Conservation (phyloP, 1,140 invertebrate genomes). For the Coelopa frigida region DNA sequence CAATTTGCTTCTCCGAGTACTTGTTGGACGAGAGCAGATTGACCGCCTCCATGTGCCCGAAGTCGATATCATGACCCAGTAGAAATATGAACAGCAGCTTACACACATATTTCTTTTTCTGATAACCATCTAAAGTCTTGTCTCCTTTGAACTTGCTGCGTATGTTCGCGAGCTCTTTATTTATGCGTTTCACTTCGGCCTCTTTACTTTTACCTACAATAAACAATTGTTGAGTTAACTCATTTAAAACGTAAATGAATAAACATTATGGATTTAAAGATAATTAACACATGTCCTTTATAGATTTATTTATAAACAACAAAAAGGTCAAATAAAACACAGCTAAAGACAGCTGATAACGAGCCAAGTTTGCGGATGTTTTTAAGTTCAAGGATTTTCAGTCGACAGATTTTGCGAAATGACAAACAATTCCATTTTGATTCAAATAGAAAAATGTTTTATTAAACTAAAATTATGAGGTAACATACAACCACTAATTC, state of each 20-base stretch:
- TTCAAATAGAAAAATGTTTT: too few relatives aligned
- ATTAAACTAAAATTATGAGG: too few relatives aligned
- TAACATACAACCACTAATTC: too few relatives aligned
- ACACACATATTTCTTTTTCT: slow-evolving; percentile 99
- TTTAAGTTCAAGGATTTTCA: too few relatives aligned
- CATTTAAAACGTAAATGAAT: too few relatives aligned
- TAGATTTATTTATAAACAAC: not conserved
- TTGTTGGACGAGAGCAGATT: slow-evolving; percentile 99
- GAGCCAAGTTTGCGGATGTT: too few relatives aligned
- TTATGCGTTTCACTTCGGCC: slow-evolving; percentile 99
- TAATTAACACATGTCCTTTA: not conserved
- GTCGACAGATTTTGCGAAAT: too few relatives aligned
- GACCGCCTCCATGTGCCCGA: slow-evolving; percentile 99
- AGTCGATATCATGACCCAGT: slow-evolving; percentile 99
- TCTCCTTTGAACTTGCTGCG: slow-evolving; percentile 99
- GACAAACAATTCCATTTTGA: too few relatives aligned
- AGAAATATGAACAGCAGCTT: slow-evolving; percentile 99
- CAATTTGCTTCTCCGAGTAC: slow-evolving; percentile 99
- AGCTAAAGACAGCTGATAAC: too few relatives aligned
- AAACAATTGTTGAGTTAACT: slow-evolving; percentile 6
- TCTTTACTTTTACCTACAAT: slow-evolving; percentile 95
- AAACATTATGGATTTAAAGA: too few relatives aligned
- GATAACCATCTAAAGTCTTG: slow-evolving; percentile 99
- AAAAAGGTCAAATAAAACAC: not conserved
- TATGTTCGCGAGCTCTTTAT: slow-evolving; percentile 99